These are phyloP conservation scores for Diarsia brunnea DNA, from an alignment of 2,888 invertebrate species.

Conservation along the genomic window DNA sequence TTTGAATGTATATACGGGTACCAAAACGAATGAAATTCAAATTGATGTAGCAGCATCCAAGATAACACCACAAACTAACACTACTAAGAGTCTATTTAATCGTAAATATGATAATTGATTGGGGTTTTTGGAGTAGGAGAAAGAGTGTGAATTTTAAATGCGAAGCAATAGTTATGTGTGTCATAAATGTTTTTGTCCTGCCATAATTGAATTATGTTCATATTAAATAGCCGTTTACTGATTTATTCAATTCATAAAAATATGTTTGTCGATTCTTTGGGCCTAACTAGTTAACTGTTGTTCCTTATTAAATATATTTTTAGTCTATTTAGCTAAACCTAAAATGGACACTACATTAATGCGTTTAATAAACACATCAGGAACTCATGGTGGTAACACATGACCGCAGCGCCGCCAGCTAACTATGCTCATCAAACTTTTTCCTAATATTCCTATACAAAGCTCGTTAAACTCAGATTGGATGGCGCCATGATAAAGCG, in stretches of 20 bases:
- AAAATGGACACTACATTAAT: background rate
- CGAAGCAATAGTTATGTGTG: background rate
- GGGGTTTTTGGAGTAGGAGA: background rate
- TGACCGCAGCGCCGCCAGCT: background rate
- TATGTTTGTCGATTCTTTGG: conserved; percentile 8
- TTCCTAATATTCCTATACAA: conserved; percentile 15
- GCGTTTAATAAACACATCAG: background rate
- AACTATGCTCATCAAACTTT: conserved; percentile 26
- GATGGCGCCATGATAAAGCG: conserved; percentile 17
- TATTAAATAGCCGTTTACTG: conserved; percentile 36
- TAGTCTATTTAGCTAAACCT: background rate
- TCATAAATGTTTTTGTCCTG: conserved; percentile 29
- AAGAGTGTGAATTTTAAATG: background rate
- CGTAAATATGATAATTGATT: background rate
- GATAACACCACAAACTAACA: background rate
- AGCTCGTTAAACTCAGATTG: conserved; percentile 28
- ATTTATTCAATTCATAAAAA: conserved; percentile 30
- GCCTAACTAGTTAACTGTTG: background rate
- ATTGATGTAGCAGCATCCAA: conserved; percentile 2
- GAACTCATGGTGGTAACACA: background rate
- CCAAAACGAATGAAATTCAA: conserved; percentile 48
- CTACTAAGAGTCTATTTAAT: background rate
- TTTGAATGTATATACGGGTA: conserved; percentile 33
- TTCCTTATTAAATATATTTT: background rate
- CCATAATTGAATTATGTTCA: conserved; percentile 56